Conservation (phyloP, 2,888 invertebrate genomes). For the Netelia melanura region DNA sequence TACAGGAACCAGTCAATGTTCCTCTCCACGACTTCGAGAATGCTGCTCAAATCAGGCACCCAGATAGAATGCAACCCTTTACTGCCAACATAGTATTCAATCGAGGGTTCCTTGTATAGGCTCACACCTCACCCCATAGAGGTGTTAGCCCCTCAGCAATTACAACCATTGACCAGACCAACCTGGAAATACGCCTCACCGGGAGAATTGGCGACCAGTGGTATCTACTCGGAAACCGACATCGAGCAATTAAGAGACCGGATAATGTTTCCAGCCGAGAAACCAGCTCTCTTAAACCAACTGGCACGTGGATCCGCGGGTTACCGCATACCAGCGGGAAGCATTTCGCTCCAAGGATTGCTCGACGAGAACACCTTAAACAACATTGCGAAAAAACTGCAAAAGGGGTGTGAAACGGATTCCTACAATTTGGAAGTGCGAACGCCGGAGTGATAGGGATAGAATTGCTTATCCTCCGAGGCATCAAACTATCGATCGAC, state of each 20-base stretch:
- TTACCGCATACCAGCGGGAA: not conserved
- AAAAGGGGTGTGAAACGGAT: not conserved
- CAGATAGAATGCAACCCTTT: slow-evolving; percentile 67
- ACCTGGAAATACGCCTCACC: not conserved
- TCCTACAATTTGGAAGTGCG: not conserved
- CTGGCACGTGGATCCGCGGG: slow-evolving; percentile 39
- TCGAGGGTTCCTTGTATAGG: slow-evolving; percentile 66
- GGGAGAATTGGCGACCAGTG: slow-evolving; percentile 38
- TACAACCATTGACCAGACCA: not conserved
- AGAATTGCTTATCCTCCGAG: not conserved
- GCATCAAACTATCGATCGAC: not conserved
- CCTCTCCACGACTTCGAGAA: slow-evolving; percentile 69
- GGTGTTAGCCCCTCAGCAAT: not conserved
- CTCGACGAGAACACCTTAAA: slow-evolving; percentile 52
- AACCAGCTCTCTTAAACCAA: slow-evolving; percentile 49
- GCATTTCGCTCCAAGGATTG: not conserved
- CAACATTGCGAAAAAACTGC: slow-evolving; percentile 19
- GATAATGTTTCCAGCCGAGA: slow-evolving; percentile 55
- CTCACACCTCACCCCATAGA: not conserved
- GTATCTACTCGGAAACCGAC: slow-evolving; percentile 52
- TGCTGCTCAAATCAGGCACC: slow-evolving; percentile 67
- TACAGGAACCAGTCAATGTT: slow-evolving; percentile 68
- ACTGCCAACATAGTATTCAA: slow-evolving; percentile 62
- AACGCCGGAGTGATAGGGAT: not conserved
- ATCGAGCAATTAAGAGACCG: slow-evolving; percentile 42